Percentiles rank a stretch among this genome's conserved stretches.
phyloP scores from a whole-genome alignment of 1,140 invertebrate species.

The Lucilia sericata region DNA sequence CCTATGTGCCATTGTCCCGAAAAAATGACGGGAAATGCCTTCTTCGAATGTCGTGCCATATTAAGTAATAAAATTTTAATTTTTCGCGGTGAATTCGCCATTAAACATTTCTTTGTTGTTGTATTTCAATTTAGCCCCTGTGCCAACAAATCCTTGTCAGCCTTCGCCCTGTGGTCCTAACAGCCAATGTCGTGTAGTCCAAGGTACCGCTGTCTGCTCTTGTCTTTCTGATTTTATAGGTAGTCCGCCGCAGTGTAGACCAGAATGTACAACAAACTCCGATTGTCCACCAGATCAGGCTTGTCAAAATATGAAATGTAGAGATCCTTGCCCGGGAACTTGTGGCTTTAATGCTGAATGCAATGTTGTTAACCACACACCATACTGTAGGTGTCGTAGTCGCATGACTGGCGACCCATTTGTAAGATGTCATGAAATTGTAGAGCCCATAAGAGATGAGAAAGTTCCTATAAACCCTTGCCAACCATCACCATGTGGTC shows the following conservation, averaged over 20 bases:
- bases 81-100: slow-evolving; percentile 63
- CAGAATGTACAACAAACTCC: slow-evolving; percentile 81
- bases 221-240: slow-evolving; percentile 79
- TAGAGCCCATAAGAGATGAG: slow-evolving; percentile 59
- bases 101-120: slow-evolving; percentile 58
- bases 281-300: slow-evolving; percentile 79
- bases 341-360: slow-evolving; percentile 78
- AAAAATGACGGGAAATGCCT: slow-evolving; percentile 82
- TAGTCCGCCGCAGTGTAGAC: slow-evolving; percentile 79
- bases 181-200: slow-evolving; percentile 79
- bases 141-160: slow-evolving; percentile 73
- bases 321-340: slow-evolving; percentile 81
- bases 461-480: slow-evolving; percentile 71
- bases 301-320: slow-evolving; percentile 83
- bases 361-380: slow-evolving; percentile 73
- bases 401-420: slow-evolving; percentile 77
- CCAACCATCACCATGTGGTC: slow-evolving; percentile 79
- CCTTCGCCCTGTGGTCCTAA: slow-evolving; percentile 84
- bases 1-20: slow-evolving; percentile 81
- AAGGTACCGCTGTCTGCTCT: slow-evolving; percentile 81
- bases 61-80: slow-evolving; percentile 66
- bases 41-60: slow-evolving; percentile 64
- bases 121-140: slow-evolving; percentile 63
- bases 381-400: slow-evolving; percentile 73
- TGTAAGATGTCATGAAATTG: slow-evolving; percentile 71